phyloP scores from a whole-genome alignment of 2,797 vertebrate genomes.

The Pogoniulus pusillus region DNA sequence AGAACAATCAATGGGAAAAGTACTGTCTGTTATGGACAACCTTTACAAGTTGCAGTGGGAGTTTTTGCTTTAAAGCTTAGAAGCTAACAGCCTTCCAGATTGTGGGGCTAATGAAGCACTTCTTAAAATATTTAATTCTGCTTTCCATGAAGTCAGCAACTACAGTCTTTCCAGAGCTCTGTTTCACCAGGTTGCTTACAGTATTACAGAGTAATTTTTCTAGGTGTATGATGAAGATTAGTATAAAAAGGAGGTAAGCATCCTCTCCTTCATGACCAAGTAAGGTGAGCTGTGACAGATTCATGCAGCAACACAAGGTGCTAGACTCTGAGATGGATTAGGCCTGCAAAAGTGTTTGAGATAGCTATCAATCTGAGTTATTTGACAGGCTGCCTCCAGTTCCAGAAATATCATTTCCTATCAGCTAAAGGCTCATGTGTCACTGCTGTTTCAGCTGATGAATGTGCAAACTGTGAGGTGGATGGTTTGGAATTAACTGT shows the following conservation, averaged over 20 bases:
- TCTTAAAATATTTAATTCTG: neutral
- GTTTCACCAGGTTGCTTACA: neutral
- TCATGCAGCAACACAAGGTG: neutral
- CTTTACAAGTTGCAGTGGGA: neutral
- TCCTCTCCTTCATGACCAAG: neutral
- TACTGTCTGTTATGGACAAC: neutral
- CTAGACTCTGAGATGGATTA: neutral
- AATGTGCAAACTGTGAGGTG: neutral
- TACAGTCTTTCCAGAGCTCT: neutral
- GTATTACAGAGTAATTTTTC: neutral
- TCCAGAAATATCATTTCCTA: conserved; percentile 8
- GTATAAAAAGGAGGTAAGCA: neutral
- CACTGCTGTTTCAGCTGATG: conserved; percentile 4
- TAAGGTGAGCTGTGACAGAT: neutral
- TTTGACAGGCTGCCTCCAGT: neutral
- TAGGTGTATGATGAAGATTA: neutral
- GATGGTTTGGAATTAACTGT: conserved; percentile 19
- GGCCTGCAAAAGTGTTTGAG: neutral
- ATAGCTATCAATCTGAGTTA: conserved; percentile 5
- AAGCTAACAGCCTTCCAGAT: neutral
- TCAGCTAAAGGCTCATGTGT: neutral
- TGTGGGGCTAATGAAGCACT: neutral
- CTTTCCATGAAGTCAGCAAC: neutral
- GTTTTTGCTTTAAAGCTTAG: neutral
- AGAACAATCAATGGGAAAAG: neutral